A percentile compares a stretch with the other conserved stretches of the same genome.
These are phyloP conservation scores for Lasioglossum baleicum DNA, from an alignment of 1,140 invertebrate species.

Conservation along the genomic window DNA sequence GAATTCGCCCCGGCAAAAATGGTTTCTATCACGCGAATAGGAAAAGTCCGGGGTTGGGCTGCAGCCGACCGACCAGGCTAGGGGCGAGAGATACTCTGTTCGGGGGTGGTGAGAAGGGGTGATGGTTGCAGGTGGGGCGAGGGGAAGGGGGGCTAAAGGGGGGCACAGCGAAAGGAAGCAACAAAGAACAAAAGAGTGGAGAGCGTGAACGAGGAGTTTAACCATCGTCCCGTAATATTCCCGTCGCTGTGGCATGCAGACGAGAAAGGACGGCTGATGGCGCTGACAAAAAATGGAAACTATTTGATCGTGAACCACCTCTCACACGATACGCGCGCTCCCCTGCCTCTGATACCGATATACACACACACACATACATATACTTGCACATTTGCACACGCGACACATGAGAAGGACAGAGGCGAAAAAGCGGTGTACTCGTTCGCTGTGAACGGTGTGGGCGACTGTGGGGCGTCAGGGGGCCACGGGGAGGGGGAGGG, in stretches of 20 bases:
- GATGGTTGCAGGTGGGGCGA: background rate
- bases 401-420: constrained; percentile 23
- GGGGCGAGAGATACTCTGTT: background rate
- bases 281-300: constrained; percentile 67
- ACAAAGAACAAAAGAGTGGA: constrained; percentile 52
- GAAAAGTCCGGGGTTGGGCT: constrained; percentile 7
- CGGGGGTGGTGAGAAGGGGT: background rate
- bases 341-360: constrained; percentile 1
- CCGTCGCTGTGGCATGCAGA: constrained; percentile 55
- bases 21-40: constrained; percentile 54
- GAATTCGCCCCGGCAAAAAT: constrained; percentile 15
- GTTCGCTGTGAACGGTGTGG: background rate
- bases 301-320: constrained; percentile 73
- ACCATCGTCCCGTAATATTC: constrained; percentile 68
- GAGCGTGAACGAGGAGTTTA: constrained; percentile 61
- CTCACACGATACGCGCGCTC: constrained; percentile 22
- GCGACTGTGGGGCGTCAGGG: background rate
- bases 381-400: background rate
- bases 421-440: constrained; percentile 40
- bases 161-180: constrained; percentile 8
- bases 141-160: background rate
- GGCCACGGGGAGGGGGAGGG: background rate
- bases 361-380: background rate
- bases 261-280: constrained; percentile 62
- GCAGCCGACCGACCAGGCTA: constrained; percentile 13